These are phyloP conservation scores for Erebia palarica DNA, from an alignment of 2,888 invertebrate genomes.

Conservation along the genomic window DNA sequence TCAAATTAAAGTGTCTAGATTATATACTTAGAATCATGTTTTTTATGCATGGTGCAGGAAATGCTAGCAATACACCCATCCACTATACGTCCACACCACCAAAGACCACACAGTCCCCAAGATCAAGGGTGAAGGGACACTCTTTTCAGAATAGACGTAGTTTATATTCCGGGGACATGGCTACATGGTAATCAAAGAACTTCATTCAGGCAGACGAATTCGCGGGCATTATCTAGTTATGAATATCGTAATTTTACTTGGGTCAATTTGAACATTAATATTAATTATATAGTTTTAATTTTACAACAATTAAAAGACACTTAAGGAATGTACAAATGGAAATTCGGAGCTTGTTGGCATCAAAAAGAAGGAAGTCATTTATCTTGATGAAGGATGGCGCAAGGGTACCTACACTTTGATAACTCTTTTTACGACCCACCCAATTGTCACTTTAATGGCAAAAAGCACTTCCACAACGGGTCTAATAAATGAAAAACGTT, in stretches of 20 bases:
- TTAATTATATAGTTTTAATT: not conserved
- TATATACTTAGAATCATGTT: too few relatives aligned
- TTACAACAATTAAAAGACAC: conserved; percentile 2
- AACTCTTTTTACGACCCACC: conserved; percentile 23
- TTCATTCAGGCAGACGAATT: too few relatives aligned
- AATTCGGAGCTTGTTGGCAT: conserved; percentile 4
- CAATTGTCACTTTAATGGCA: conserved; percentile 23
- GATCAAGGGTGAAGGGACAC: too few relatives aligned
- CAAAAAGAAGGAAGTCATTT: conserved; percentile 17
- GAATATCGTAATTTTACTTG: not conserved
- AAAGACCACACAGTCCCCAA: too few relatives aligned
- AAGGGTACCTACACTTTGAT: conserved; percentile 12
- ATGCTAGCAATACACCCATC: too few relatives aligned
- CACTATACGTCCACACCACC: too few relatives aligned
- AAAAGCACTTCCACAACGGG: not conserved
- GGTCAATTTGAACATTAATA: conserved; percentile 4
- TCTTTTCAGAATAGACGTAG: too few relatives aligned
- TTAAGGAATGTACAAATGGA: not conserved
- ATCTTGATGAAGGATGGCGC: conserved; percentile 24
- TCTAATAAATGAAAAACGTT: not conserved
- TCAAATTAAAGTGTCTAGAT: too few relatives aligned
- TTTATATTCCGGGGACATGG: too few relatives aligned
- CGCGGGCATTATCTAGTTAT: not conserved
- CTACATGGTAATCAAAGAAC: too few relatives aligned
- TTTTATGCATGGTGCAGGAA: not conserved